phyloP scores from a whole-genome alignment of 2,888 invertebrate genomes.

The Automeris io region DNA sequence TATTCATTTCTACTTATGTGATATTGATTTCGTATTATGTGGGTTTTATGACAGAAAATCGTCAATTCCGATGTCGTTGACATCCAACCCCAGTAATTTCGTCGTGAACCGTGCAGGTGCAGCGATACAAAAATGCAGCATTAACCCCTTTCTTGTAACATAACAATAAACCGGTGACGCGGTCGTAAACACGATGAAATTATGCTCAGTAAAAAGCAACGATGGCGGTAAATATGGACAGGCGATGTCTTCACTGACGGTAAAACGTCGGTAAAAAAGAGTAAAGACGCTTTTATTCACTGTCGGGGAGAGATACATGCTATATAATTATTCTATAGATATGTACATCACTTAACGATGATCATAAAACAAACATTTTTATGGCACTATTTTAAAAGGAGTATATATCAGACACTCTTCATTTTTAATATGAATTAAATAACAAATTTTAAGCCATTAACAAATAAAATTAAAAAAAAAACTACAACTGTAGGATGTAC shows the following conservation, averaged over 20 bases:
- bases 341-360: slow-evolving; percentile 18
- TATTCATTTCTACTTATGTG: slow-evolving; percentile 26
- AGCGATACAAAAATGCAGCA: slow-evolving; percentile 48
- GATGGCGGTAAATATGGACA: slow-evolving; percentile 67
- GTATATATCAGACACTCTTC: no score
- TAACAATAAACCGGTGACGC: slow-evolving; percentile 61
- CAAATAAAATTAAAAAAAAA: no score
- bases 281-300: slow-evolving; percentile 38
- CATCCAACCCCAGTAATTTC: slow-evolving; percentile 11
- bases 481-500: no score
- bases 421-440: no score
- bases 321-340: slow-evolving; percentile 47
- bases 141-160: slow-evolving; percentile 57
- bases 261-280: slow-evolving; percentile 38
- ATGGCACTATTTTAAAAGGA: neutral
- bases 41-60: slow-evolving; percentile 17
- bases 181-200: slow-evolving; percentile 58
- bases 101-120: slow-evolving; percentile 27
- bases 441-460: no score
- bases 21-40: slow-evolving; percentile 22
- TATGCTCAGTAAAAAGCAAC: slow-evolving; percentile 65
- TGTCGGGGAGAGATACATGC: slow-evolving; percentile 23
- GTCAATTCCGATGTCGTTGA: slow-evolving; percentile 15
- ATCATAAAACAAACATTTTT: neutral
- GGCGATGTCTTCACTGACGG: slow-evolving; percentile 49